These are phyloP conservation scores for Heliconius erato DNA, from an alignment of 2,888 invertebrate genomes.

Conservation along the genomic window DNA sequence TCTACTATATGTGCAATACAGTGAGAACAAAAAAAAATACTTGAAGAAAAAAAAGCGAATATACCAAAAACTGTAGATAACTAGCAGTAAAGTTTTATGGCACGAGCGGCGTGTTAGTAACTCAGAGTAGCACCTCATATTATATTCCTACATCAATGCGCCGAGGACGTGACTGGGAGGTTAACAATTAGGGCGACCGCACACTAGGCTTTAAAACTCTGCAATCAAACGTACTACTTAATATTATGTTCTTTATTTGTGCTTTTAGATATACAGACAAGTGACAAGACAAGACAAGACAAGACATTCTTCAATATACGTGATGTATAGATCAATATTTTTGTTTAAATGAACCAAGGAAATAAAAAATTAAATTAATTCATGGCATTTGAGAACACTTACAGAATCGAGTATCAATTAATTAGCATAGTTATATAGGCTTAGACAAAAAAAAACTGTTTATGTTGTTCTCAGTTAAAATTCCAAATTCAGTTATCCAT, in stretches of 20 bases:
- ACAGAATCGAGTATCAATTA: too few species aligned
- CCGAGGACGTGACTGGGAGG: constrained; percentile 58
- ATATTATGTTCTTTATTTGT: not conserved
- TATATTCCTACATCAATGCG: constrained; percentile 58
- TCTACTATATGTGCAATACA: too few species aligned
- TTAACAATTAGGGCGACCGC: constrained; percentile 42
- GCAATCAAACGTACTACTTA: not conserved
- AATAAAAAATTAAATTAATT: too few species aligned
- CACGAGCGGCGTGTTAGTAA: constrained; percentile 52
- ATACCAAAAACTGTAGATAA: constrained; percentile 23
- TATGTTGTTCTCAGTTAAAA: too few species aligned
- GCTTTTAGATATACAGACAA: not conserved
- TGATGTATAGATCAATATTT: too few species aligned
- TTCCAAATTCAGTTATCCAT: too few species aligned
- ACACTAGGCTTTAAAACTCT: constrained; percentile 12
- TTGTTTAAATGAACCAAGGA: too few species aligned
- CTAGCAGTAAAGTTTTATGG: constrained; percentile 46
- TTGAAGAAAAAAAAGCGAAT: not conserved
- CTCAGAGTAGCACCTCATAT: constrained; percentile 55
- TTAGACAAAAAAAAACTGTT: too few species aligned
- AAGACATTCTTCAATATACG: too few species aligned
- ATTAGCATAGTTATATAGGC: too few species aligned
- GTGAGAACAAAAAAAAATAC: not conserved
- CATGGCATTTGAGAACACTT: too few species aligned
- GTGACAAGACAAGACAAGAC: too few species aligned